Evolutionary conservation across 2,797 vertebrate genomes (phyloP).

Genomic region (Menidia menidia): DNA sequence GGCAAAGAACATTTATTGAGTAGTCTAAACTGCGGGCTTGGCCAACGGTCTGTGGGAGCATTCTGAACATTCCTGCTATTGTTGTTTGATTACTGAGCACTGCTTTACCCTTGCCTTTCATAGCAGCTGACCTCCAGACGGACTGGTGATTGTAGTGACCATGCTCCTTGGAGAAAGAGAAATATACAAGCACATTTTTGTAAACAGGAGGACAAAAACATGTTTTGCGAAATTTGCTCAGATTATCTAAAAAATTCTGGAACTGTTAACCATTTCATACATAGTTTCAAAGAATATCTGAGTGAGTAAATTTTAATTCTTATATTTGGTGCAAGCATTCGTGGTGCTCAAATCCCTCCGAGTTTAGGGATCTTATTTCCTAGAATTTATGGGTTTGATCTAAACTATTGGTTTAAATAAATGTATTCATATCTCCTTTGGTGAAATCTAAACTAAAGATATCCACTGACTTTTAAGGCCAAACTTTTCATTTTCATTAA

Average conservation of each 20-base stretch:
- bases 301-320: no score
- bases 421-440: not conserved
- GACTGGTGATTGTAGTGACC: constrained; percentile 38
- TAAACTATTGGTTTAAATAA: not conserved
- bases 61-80: constrained; percentile 80
- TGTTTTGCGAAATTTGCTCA: no score
- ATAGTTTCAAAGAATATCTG: no score
- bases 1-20: constrained; percentile 38
- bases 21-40: constrained; percentile 46
- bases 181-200: constrained; percentile 15
- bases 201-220: not conserved
- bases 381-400: not conserved
- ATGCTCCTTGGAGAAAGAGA: constrained; percentile 34
- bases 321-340: no score
- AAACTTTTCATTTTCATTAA: not conserved
- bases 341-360: no score
- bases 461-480: no score
- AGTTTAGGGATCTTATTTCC: no score
- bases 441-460: not conserved
- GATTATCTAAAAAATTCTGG: no score
- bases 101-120: constrained; percentile 71
- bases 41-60: constrained; percentile 59
- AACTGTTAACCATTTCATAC: no score
- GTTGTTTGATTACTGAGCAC: constrained; percentile 77
- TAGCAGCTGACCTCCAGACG: constrained; percentile 68